phyloP scores from a whole-genome alignment of 2,113 vertebrate genomes.

The Deroptyus accipitrinus region DNA sequence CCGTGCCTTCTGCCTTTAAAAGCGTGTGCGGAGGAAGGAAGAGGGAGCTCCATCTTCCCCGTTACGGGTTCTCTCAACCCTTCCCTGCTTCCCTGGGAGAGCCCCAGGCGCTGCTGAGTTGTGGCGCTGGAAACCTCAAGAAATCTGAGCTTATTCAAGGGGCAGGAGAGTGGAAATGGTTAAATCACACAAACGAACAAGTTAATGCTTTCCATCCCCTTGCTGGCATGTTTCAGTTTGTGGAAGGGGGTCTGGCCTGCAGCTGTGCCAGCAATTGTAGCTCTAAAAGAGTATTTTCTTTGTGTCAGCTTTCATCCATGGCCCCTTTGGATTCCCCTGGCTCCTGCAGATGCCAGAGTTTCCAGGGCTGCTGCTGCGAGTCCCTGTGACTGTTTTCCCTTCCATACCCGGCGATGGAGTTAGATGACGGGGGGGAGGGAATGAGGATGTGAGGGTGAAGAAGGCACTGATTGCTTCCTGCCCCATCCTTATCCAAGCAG shows the following conservation, averaged over 20 bases:
- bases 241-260: conserved; percentile 16
- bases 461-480: background rate
- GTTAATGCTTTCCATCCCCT: conserved; percentile 43
- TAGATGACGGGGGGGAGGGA: background rate
- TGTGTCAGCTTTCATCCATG: background rate
- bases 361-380: background rate
- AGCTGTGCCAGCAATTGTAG: conserved; percentile 42
- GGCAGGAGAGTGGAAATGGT: background rate
- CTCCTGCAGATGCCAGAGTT: background rate
- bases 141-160: background rate
- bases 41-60: background rate
- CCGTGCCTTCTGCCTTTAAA: background rate
- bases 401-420: accelerated
- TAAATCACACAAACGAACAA: background rate
- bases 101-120: background rate
- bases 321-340: background rate
- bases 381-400: background rate
- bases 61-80: background rate
- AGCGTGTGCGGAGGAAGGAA: background rate
- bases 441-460: background rate
- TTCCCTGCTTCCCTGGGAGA: background rate
- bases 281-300: background rate
- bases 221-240: background rate
- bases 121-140: background rate
- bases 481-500: background rate